Conservation (phyloP, 2,113 vertebrate genomes). For the Muntiacus muntjak region DNA sequence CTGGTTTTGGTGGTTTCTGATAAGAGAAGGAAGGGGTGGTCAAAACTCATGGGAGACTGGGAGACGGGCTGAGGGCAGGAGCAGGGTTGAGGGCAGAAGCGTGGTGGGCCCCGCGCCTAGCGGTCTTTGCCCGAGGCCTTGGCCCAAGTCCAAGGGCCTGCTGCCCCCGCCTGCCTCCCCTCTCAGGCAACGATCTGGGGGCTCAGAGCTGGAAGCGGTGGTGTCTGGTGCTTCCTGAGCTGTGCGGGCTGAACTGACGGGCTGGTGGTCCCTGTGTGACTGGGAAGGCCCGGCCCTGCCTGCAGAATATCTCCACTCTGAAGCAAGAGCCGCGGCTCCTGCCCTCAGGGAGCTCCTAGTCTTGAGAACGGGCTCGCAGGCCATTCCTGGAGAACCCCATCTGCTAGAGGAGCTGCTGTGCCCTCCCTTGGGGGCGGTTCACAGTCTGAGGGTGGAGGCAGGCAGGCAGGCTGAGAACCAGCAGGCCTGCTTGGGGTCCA, state of each 20-base stretch:
- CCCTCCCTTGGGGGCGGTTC: background rate
- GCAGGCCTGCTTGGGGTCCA: background rate
- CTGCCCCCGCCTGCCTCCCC: background rate
- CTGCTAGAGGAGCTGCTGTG: background rate
- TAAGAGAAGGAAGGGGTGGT: background rate
- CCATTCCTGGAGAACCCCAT: background rate
- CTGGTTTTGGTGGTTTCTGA: slow-evolving; percentile 36
- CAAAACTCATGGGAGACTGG: background rate
- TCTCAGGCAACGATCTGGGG: background rate
- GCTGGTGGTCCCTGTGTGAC: background rate
- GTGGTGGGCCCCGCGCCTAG: too few relatives aligned
- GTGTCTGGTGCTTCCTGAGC: background rate
- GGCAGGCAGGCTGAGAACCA: background rate
- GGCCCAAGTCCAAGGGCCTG: background rate
- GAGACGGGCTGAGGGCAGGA: background rate
- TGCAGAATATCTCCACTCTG: background rate
- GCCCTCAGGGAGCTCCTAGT: background rate
- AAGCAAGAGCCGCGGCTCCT: background rate
- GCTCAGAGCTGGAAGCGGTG: background rate
- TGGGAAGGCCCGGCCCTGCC: too few relatives aligned
- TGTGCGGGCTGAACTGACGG: background rate
- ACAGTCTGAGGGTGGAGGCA: background rate
- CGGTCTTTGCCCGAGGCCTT: background rate
- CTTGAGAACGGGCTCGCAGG: background rate
- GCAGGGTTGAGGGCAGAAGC: background rate